Base-by-base conservation (phyloP, 2,888 invertebrate genomes). In the Terebella lapidaria region DNA sequence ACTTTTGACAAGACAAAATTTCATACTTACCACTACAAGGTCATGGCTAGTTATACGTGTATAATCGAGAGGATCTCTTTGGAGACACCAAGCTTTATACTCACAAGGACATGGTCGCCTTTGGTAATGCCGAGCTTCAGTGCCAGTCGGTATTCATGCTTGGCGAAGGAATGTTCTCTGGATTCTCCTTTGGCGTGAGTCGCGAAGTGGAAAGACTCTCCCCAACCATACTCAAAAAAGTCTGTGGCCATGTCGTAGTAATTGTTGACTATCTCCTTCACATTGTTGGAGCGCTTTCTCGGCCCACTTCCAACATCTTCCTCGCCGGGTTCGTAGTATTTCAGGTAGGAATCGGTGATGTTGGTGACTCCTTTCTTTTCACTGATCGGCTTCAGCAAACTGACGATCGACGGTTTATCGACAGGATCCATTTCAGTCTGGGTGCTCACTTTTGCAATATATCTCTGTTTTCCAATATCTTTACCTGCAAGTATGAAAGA, bases 191-290 rank as follows among this genome's bases (percentile, higher is more conserved):
- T 42, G 10, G 51, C 24, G n/a, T 62, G 54, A 2, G 56, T 30
- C 10, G 60, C 59, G 55, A 67, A 67, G 56, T 67, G 67, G 57
- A 67, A 67, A 10, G 54, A 58, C 53, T 66, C 60, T 1, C 67
- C 66, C 67, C 67, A 67, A 29, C 67, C 67, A 25, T 67, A 67
- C 57, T 67, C 67, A 51, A 61, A 67, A 60, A 67, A 67, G 54
- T 67, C 67, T 1, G 67, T 67, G 24, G 58, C 62, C 26, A 67
- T n/a, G 54, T 66, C 64, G 28, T 67, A 67, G 55, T 61, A 67
- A 42, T 55, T 26, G 49, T 5, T 22, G 18, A 24, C 24, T 24
- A 49, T 5, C 49, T 49, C 49, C 22, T 49, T 15, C n/a, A 10
- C 10, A 24, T 49, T 22, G 49, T 15, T 24, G 5, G 10, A 5